A percentile compares a stretch with the other conserved stretches of the same genome.
phyloP scores from a whole-genome alignment of 1,140 invertebrate species.

The Drosophila ohnishii region DNA sequence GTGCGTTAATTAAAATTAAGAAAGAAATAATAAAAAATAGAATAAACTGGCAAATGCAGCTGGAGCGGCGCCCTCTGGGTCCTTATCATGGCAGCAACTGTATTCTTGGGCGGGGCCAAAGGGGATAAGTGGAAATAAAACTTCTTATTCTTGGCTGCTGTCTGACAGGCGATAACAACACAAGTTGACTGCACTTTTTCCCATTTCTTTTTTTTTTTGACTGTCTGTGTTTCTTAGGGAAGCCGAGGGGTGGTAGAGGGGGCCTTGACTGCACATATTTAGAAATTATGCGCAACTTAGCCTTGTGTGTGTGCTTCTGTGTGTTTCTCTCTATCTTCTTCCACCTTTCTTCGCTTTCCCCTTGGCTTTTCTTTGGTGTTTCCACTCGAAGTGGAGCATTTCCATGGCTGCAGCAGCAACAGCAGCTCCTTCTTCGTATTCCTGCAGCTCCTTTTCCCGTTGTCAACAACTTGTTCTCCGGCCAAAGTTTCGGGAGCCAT shows the following conservation, averaged over 20 bases:
- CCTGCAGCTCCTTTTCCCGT: constrained; percentile 47
- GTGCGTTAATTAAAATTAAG: constrained; percentile 74
- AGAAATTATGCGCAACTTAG: constrained; percentile 74
- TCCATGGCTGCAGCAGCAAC: constrained; percentile 5
- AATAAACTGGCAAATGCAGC: constrained; percentile 46
- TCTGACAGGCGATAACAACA: constrained; percentile 65
- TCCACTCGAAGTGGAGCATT: constrained; percentile 21
- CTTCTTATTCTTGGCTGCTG: constrained; percentile 59
- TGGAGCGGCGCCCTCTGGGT: constrained; percentile 15
- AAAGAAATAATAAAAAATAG: constrained; percentile 46
- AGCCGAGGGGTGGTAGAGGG: neutral
- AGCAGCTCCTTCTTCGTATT: constrained; percentile 3
- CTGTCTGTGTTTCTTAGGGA: constrained; percentile 16
- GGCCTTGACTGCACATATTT: constrained; percentile 56
- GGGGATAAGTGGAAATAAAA: constrained; percentile 33
- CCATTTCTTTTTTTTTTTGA: neutral
- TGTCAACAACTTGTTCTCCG: constrained; percentile 65
- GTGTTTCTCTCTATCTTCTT: constrained; percentile 5
- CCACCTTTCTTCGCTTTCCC: neutral
- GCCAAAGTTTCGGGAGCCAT: constrained; percentile 23
- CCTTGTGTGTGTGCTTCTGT: constrained; percentile 11
- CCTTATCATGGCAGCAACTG: constrained; percentile 22
- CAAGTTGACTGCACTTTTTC: constrained; percentile 63
- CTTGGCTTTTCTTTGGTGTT: constrained; percentile 3
- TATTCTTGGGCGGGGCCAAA: constrained; percentile 6